Evolutionary conservation across 2,888 invertebrate species (phyloP).

Genomic region (Hypena proboscidalis): DNA sequence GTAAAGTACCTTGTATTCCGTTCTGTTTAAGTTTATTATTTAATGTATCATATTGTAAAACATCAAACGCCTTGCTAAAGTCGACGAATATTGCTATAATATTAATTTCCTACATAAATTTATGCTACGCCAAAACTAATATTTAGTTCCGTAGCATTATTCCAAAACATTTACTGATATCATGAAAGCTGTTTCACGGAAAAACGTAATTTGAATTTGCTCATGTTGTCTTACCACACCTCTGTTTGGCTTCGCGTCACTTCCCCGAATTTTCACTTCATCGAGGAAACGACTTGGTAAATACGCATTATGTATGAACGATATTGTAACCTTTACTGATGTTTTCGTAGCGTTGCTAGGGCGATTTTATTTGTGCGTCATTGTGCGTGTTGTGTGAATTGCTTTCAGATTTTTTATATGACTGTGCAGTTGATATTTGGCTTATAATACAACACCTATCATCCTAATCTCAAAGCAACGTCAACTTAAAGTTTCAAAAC

Average conservation of each 20-base stretch:
- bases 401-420: too few relatives aligned
- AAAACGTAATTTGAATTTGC: constrained; percentile 60
- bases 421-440: too few relatives aligned
- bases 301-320: constrained; percentile 35
- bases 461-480: too few relatives aligned
- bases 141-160: constrained; percentile 1
- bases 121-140: constrained; percentile 4
- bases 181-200: constrained; percentile 47
- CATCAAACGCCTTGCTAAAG: too few relatives aligned
- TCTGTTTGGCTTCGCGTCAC: constrained; percentile 69
- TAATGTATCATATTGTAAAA: too few relatives aligned
- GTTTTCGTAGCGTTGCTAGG: neutral
- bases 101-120: neutral
- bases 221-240: constrained; percentile 60
- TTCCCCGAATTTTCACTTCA: constrained; percentile 65
- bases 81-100: neutral
- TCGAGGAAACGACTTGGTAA: constrained; percentile 59
- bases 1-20: too few relatives aligned
- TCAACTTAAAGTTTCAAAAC: too few relatives aligned
- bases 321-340: constrained; percentile 23
- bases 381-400: neutral
- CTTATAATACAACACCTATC: too few relatives aligned
- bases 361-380: neutral
- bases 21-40: too few relatives aligned
- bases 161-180: constrained; percentile 9